Conservation (phyloP, 2,113 vertebrate genomes). For the Fulica atra region DNA sequence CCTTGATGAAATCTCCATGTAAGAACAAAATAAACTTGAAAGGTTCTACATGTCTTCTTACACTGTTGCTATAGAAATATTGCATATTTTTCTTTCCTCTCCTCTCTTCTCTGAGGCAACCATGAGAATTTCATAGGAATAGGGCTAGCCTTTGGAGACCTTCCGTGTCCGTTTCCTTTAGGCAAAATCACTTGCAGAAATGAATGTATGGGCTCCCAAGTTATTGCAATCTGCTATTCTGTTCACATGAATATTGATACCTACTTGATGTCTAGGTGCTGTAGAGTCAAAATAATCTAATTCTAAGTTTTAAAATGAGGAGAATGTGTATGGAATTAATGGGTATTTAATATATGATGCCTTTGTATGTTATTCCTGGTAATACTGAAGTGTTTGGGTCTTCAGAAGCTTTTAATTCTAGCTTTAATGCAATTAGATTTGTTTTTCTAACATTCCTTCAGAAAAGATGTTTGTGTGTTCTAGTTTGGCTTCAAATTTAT, state of each 20-base stretch:
- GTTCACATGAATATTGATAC: accelerated
- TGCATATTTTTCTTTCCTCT: background rate
- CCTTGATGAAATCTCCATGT: background rate
- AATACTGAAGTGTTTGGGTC: background rate
- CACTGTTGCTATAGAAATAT: constrained; percentile 24
- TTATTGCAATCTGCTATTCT: background rate
- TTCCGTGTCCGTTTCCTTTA: background rate
- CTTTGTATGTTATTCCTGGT: background rate
- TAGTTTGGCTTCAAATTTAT: background rate
- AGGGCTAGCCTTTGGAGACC: background rate
- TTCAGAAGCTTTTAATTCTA: background rate
- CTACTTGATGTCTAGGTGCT: accelerated
- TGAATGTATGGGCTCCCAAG: background rate
- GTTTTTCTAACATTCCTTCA: background rate
- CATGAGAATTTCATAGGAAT: background rate
- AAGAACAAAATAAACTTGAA: background rate
- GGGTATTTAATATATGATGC: background rate
- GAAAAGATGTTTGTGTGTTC: background rate
- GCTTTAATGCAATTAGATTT: background rate
- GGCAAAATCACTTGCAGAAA: background rate
- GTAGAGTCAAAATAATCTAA: background rate
- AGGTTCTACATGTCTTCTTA: background rate
- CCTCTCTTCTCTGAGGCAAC: background rate
- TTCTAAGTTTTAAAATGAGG: background rate
- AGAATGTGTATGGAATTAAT: background rate